Evolutionary conservation across 2,888 invertebrate genomes (phyloP), one percentile per base, ranked within the genome.

Genomic region (Dysmachus trigonus): DNA sequence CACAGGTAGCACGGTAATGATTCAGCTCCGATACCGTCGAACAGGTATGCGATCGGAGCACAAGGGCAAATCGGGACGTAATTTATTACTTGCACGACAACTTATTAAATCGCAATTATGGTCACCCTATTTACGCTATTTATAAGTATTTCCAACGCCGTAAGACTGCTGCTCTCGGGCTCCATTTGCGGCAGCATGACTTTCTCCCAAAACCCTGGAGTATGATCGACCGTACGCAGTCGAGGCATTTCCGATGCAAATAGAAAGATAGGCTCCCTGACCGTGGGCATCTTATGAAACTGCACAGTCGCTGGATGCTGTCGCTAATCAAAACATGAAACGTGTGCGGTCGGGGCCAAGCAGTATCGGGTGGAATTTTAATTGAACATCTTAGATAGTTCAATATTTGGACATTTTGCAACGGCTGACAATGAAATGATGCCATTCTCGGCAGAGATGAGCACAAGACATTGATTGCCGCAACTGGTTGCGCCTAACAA

Each of bases 101-200:
- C 83, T 83, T 83, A 83, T 83, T 71, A 83, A 83, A 83, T 71
- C 33, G 71, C 71, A 83, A 71, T 83, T 83, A 83, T 38, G 27
- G 83, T 38, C 71, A 33, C 35, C 38, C 33, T 71, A 83, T 71
- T 79, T 79, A 31, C 35, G 79, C 79, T 33, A 51, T 51, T 62
- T 62, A 62, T n/a, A n/a, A n/a, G n/a, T n/a, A n/a, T 62, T 79
- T 51, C 30, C 79, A 79, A 1, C 47, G 27, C n/a, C 18, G 22
- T n/a, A 27, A 31, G 5, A 53, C 15, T 35, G 10, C 18, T 33
- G 10, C 18, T 33, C 35, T 18, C 83, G 15, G 22, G 38, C 35
- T 35, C 35, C 35, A 15, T 82, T 13, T 51, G 7, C 41, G 71
- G n/a, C 53, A 38, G 6, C n/a, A 22, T 83, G 22, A 83, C 83